phyloP scores from a whole-genome alignment of 2,888 invertebrate genomes.

The Malacosoma neustria region DNA sequence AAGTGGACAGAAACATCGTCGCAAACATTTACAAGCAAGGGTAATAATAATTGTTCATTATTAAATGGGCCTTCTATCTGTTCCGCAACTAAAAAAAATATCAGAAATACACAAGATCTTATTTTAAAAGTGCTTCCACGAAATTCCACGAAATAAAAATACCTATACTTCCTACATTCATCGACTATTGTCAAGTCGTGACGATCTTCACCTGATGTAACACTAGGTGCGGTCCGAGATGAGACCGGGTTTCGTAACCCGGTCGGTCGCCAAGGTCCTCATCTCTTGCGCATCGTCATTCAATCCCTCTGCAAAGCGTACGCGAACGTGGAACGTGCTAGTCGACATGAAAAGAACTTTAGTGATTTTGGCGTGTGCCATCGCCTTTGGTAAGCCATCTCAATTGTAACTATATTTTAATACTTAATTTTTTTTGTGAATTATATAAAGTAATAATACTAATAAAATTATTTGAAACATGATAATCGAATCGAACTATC shows the following conservation, averaged over 20 bases:
- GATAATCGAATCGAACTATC: too few species aligned
- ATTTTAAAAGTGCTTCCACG: too few species aligned
- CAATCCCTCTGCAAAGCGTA: slow-evolving; percentile 42
- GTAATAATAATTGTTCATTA: too few species aligned
- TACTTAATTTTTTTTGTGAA: too few species aligned
- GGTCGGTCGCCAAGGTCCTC: slow-evolving; percentile 52
- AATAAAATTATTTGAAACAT: too few species aligned
- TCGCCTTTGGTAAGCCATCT: slow-evolving; percentile 48
- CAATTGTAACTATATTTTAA: too few species aligned
- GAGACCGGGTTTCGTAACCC: slow-evolving; percentile 45
- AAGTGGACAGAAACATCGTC: too few species aligned
- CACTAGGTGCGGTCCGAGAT: slow-evolving; percentile 35
- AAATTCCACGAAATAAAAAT: not conserved
- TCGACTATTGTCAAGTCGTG: not conserved
- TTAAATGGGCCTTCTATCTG: too few species aligned
- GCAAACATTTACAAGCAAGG: too few species aligned
- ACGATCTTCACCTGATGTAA: slow-evolving; percentile 23
- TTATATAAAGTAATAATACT: too few species aligned
- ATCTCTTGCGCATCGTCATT: slow-evolving; percentile 28
- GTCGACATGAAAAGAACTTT: slow-evolving; percentile 46
- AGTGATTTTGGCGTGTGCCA: slow-evolving; percentile 46
- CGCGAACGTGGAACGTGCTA: slow-evolving; percentile 35
- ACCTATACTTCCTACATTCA: not conserved
- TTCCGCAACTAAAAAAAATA: too few species aligned
- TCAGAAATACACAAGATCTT: too few species aligned